phyloP scores from a whole-genome alignment of 2,797 vertebrate species.

The Heteromormyrus szaboi region DNA sequence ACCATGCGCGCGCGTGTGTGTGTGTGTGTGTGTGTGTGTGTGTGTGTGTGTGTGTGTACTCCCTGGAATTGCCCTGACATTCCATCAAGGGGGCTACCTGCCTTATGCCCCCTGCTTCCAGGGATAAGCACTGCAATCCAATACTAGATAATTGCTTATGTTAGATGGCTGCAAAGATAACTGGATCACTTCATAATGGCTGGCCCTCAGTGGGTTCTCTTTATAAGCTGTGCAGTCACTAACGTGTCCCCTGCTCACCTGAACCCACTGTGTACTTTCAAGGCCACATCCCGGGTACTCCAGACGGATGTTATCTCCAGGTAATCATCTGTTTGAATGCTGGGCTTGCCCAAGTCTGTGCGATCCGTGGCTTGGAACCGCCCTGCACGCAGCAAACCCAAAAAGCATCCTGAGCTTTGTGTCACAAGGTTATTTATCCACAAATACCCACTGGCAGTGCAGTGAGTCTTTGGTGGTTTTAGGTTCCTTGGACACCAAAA shows the following conservation, averaged over 20 bases:
- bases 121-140: neutral
- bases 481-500: neutral
- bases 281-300: conserved; percentile 86
- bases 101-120: neutral
- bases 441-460: neutral
- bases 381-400: conserved; percentile 55
- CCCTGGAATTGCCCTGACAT: neutral
- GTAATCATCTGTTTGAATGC: conserved; percentile 63
- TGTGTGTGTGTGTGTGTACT: neutral
- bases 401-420: neutral
- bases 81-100: neutral
- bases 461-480: neutral
- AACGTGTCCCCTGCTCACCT: conserved; percentile 59
- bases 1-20: neutral
- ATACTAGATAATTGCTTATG: neutral
- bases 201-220: neutral
- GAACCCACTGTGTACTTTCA: conserved; percentile 78
- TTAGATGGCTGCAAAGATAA: neutral
- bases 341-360: conserved; percentile 69
- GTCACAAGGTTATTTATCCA: neutral
- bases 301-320: conserved; percentile 69
- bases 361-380: conserved; percentile 83
- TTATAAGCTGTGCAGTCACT: neutral
- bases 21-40: neutral
- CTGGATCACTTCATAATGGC: neutral